Base-by-base conservation (phyloP, 53 echinoderm and acorn worm species). In the Actinopyga echinites region DNA sequence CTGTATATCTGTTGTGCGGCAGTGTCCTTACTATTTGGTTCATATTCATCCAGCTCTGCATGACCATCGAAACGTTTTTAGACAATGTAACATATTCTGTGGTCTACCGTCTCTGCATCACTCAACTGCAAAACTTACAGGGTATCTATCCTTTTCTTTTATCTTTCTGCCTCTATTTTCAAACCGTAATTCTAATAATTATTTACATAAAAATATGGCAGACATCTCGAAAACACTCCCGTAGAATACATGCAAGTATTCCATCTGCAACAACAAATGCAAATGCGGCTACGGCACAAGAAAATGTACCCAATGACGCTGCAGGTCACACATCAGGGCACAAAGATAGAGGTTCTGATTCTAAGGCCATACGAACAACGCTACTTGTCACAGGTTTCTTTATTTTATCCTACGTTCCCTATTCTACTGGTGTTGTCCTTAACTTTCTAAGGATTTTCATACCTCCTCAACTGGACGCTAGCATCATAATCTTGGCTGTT, bases 31-130 rank as follows among this genome's bases (percentile, higher is more conserved):
- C 24, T 15, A 5, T 29, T 23, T 80, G 81, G 81, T 61, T 80
- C 21, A 42, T 80, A 21, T 62, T 80, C 63, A 80, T 62, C 1
- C 60, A 61, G 63, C 81, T 80, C 4, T 80, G 63, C 63, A 61
- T 62, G 63, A 80, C 60, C 0, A 80, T 61, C 3, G 40, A 80
- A 17, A 22, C 60, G 0, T 80, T 80, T 36, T 32, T 80, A 22
- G 81, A 80, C 30, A 80, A 80, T 26, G 63, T 80, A 4, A 22
- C 5, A 6, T 80, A 60, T 23, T 38, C 38, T 35, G 19, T 10
- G 15, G 62, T 80, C 32, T 80, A 80, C 24, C 25, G 81, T 7
- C 60, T 61, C 9, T 80, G 81, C 33, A 80, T 80, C 58, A 80
- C 81, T 17, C 60, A 61, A 26, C 37, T 80, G 0, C 60, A 40